These are phyloP conservation scores for Nymphalis urticae DNA, from an alignment of 2,888 invertebrate genomes.

Conservation along the genomic window DNA sequence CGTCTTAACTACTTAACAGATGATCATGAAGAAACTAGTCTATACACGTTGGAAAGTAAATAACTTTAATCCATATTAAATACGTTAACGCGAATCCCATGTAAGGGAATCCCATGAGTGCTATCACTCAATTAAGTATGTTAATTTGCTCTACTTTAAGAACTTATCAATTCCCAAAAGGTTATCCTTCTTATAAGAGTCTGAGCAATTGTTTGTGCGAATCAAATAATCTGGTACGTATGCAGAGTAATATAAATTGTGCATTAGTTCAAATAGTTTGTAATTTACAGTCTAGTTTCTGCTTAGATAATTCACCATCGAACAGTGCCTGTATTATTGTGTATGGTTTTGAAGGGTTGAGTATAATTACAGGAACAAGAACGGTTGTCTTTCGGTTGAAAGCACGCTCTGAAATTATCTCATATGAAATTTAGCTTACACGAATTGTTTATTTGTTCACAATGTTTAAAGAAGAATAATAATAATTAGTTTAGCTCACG, in stretches of 20 bases:
- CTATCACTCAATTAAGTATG: slow-evolving; percentile 60
- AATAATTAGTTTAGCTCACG: neutral
- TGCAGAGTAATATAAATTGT: neutral
- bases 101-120: slow-evolving; percentile 52
- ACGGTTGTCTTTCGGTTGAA: neutral
- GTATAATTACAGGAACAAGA: slow-evolving; percentile 1
- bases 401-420: neutral
- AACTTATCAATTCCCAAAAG: slow-evolving; percentile 45
- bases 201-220: slow-evolving; percentile 23
- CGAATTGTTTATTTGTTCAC: neutral
- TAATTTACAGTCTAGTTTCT: neutral
- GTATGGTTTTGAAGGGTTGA: slow-evolving; percentile 4
- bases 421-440: slow-evolving; percentile 1
- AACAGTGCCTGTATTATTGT: neutral
- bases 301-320: neutral
- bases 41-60: neutral
- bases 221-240: slow-evolving; percentile 33
- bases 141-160: slow-evolving; percentile 51
- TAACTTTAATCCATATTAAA: neutral
- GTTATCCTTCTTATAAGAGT: neutral
- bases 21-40: neutral
- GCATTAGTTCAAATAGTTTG: neutral
- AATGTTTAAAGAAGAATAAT: neutral
- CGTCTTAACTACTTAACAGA: neutral
- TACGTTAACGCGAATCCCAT: slow-evolving; percentile 45